These are phyloP conservation scores for Diabrotica undecimpunctata DNA, from an alignment of 1,140 invertebrate genomes.

Conservation along the genomic window DNA sequence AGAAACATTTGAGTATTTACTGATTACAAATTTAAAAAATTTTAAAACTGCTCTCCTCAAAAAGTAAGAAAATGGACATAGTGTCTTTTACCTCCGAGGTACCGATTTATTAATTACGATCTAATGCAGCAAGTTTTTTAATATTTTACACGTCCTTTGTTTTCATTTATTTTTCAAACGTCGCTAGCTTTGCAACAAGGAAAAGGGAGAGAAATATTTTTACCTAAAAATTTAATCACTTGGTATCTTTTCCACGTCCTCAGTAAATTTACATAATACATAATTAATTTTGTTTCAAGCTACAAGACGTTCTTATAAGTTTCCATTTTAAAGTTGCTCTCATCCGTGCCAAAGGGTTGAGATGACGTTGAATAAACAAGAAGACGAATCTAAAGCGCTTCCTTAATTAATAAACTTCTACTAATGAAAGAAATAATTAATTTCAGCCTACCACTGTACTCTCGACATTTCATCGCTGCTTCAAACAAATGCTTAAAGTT, in stretches of 20 bases:
- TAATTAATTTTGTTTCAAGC: constrained; percentile 46
- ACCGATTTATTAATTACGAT: too few species aligned
- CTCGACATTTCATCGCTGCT: constrained; percentile 29
- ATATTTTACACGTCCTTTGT: too few species aligned
- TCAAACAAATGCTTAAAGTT: too few species aligned
- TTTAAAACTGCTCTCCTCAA: too few species aligned
- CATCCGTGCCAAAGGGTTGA: constrained; percentile 45
- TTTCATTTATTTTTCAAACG: constrained; percentile 2
- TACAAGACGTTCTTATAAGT: constrained; percentile 36
- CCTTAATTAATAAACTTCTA: constrained; percentile 48
- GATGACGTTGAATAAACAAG: constrained; percentile 45
- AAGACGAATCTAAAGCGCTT: constrained; percentile 46
- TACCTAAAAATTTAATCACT: constrained; percentile 1
- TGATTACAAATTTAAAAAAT: too few species aligned
- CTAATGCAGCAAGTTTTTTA: too few species aligned
- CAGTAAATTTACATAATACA: constrained; percentile 35
- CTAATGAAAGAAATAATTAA: constrained; percentile 49
- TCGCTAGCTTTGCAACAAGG: background rate
- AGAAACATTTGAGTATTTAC: too few species aligned
- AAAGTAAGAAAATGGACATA: too few species aligned
- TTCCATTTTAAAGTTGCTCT: constrained; percentile 45
- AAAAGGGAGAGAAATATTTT: constrained; percentile 1
- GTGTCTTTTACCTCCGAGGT: too few species aligned
- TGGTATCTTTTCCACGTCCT: constrained; percentile 4
- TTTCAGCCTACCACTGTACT: constrained; percentile 42